phyloP scores from a whole-genome alignment of 2,888 invertebrate genomes.

The Rhyacophila evoluta region DNA sequence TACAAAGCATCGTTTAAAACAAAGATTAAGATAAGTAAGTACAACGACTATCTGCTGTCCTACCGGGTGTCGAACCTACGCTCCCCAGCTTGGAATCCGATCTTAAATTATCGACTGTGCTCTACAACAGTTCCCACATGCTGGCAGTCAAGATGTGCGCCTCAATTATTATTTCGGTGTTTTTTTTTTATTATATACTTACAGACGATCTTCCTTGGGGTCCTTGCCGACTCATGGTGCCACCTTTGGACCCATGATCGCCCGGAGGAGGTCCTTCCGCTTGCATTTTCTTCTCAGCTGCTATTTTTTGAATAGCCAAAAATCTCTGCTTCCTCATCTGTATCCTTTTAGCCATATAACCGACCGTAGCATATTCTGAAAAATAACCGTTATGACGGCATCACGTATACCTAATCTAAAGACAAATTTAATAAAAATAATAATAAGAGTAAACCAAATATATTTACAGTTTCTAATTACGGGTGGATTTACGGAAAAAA shows the following conservation, averaged over 20 bases:
- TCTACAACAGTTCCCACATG: background rate
- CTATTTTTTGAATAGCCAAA: constrained; percentile 90
- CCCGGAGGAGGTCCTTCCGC: constrained; percentile 81
- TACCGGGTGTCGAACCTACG: background rate
- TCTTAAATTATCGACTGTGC: constrained; percentile 1
- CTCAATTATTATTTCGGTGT: background rate
- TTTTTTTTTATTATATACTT: constrained; percentile 56
- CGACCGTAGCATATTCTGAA: constrained; percentile 97
- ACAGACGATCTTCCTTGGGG: constrained; percentile 70
- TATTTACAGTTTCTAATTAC: constrained; percentile 1
- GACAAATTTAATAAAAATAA: background rate
- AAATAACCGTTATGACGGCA: constrained; percentile 53
- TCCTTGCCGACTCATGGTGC: constrained; percentile 76
- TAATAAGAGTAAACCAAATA: background rate
- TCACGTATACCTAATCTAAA: constrained; percentile 23
- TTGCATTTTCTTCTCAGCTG: constrained; percentile 90
- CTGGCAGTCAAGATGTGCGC: constrained; percentile 1
- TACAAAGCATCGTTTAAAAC: constrained; percentile 1
- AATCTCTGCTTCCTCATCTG: constrained; percentile 96
- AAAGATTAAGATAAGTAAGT: background rate
- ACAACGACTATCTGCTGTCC: constrained; percentile 6
- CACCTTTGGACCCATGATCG: constrained; percentile 82
- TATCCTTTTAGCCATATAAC: constrained; percentile 97
- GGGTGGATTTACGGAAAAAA: constrained; percentile 1
- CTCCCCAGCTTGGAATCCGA: background rate